Base-by-base conservation (phyloP, 1,140 invertebrate species). In the Carcinoscorpius rotundicauda region DNA sequence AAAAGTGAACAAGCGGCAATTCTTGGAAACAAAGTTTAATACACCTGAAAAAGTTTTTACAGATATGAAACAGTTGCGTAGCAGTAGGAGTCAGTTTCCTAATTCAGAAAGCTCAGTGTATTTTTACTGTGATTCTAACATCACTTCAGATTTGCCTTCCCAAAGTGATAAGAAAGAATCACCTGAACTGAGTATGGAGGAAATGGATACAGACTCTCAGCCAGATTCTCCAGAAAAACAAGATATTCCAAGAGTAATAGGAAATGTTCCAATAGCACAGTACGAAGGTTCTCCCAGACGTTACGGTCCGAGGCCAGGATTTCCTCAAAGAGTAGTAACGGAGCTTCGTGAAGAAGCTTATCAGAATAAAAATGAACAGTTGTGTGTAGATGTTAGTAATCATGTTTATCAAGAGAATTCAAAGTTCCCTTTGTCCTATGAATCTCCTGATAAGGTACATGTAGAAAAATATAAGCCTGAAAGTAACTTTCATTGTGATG, bases 221-320 rank as follows among this genome's bases (percentile, higher is more conserved):
- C 65, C 61, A 3, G 4, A 64, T 51, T 61, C 68, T 9, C 63
- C 69, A 5, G 63, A 48, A 8, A 67, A 72, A 59, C 61, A 71
- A 57, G 64, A 64, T 51, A 69, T 87, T 6, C 82, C 86, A 59
- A 83, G 88, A 70, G 84, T 92, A 61, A 93, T 93, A 75, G 91
- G 91, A 49, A 88, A 86, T 78, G 77, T 93, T 69, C 88, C 89
- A 9, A 92, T 93, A 71, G 88, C 89, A 52, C 89, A 94, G 71
- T 95, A 95, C 76, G 91, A 93, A 68, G 91, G 89, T 48, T 93
- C 91, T 53, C 92, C 91, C 4, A 81, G 89, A 69, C 82, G 91
- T 68, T 94, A 93, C 75, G 91, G 90, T 4, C 79, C 85, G 4
- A 76, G 81, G 29, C 77, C 78, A 68, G 72, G 71, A 11, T 70